Evolutionary conservation across 2,113 vertebrate genomes (phyloP), one percentile per base, ranked within the genome.

Genomic region (Gymnogyps californianus): DNA sequence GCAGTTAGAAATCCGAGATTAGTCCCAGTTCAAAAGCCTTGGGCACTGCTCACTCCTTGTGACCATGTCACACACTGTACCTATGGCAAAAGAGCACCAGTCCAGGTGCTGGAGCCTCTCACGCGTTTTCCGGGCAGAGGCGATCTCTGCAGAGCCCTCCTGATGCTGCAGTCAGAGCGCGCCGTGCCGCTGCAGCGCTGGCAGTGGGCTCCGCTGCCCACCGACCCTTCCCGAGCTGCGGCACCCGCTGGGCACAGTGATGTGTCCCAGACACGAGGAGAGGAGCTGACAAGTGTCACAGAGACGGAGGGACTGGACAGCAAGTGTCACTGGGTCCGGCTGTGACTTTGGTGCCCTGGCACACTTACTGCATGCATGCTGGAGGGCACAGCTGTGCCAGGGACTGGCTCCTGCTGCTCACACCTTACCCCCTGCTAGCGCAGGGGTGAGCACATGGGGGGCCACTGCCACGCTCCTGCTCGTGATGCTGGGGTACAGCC

Each of bases 61-160:
- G 34, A 55, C n/a, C 34, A 8, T 4, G 42, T 47, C 47, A 22
- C 34, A 28, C 24, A 15, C 59, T 51, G 9, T 47, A 26, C 34
- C 12, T 34, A 11, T 12, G 61, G 28, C 59, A 46, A 10, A 29
- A 26, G 49, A 75, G 40, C 5, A 0, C 49, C 49, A 14, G n/a
- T 8, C 44, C 31, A 13, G 31, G 4, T n/a, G 31, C 44, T 77
- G 72, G 54, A 16, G 26, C 44, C 44, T 77, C 72, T 51, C 32
- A 2, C 3, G 8, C 2, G 0, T 34, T 49, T 57, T 65, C 12
- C 1, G 1, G 42, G 61, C 2, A 0, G 25, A 31, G 54, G 16
- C 1, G 3, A n/a, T 16, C 36, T 11, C 44, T 36, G 72, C 72
- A 25, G 62, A 42, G 20, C 44, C 25, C 19, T 58, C 36, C 29